Evolutionary conservation across 2,888 invertebrate species (phyloP), one percentile per base, ranked within the genome.

Genomic region (Amphipoea oculea): DNA sequence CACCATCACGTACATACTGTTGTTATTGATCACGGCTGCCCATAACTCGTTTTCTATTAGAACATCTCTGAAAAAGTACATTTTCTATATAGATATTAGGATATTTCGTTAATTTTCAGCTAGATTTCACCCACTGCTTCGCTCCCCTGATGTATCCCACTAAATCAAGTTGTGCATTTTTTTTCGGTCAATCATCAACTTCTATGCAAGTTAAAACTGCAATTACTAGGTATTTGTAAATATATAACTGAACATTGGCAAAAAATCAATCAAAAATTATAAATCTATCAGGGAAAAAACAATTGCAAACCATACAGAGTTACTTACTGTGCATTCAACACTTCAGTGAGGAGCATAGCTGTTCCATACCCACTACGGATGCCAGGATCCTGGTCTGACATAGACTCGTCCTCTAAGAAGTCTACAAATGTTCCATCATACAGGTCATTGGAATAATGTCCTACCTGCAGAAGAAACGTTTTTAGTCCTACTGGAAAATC

Each of bases 281-380:
- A 36, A 68, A 68, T 6, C 6, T 29, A 51, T 17, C 14, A 14
- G 36, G 23, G 14, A 40, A 40, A 36, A 54, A n/a, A 17, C 40
- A 69, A 51, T 23, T 40, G 17, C n/a, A 12, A 6, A n/a, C 2
- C 0, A 17, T 7, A 11, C 4, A 17, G 36, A 17, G 36, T 40
- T 45, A 91, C 92, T 92, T 78, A 96, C 96, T 92, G 92, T 29
- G 94, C 96, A 68, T 96, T 95, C 0, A 96, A 88, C 3, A 90
- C 86, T 51, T 95, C 92, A 0, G 93, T 85, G 36, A 96, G 85
- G 0, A 96, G 91, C n/a, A 89, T 79, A 4, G 94, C 91, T 0
- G 91, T 89, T 4, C 88, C 89, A 65, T 94, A 94, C 0, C 90
- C 93, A 73, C 92, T 91, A 3, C 96, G 93, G 6, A 95, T 92